Evolutionary conservation across 2,888 invertebrate species (phyloP), one percentile per base, ranked within the genome.

Genomic region (Thysanoteuthis rhombus): DNA sequence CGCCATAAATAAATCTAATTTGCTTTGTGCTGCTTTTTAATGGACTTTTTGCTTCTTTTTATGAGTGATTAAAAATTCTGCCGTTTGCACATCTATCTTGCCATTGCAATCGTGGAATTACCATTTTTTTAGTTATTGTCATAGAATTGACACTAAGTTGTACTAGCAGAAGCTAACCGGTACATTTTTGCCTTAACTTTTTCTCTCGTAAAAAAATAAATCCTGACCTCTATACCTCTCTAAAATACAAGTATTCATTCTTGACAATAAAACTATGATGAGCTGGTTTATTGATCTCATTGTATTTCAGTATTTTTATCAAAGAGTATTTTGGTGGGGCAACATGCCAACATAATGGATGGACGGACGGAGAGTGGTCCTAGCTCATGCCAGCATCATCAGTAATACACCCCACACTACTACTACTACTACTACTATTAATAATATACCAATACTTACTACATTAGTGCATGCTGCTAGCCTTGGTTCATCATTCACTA

Each of bases 251-350:
- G 0, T 36, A 12, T n/a, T 75, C 16, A 75, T 52, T 52, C 6
- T 75, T 75, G 75, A 75, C n/a, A 75, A 36, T 75, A n/a, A 75
- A 75, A 75, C 75, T 75, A n/a, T n/a, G 75, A 75, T 75, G 75
- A 75, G n/a, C 75, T 36, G 75, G 12, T 36, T 75, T 75, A n/a
- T 75, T 75, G 75, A 75, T 75, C 75, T 75, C n/a, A n/a, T 75
- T 75, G n/a, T 75, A 75, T 75, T n/a, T n/a, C n/a, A 36, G 75
- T 75, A 36, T 75, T 75, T 36, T 75, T 75, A 75, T 75, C n/a
- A 75, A 58, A 58, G 75, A n/a, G 75, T n/a, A 75, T 75, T 75
- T 75, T 75, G n/a, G n/a, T 75, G 75, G n/a, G 75, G 75, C n/a
- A 52, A 52, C 25, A n/a, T 36, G 75, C 75, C n/a, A 75, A 75